Base-by-base conservation (phyloP, 2,113 vertebrate genomes). In the Microtus montanus region DNA sequence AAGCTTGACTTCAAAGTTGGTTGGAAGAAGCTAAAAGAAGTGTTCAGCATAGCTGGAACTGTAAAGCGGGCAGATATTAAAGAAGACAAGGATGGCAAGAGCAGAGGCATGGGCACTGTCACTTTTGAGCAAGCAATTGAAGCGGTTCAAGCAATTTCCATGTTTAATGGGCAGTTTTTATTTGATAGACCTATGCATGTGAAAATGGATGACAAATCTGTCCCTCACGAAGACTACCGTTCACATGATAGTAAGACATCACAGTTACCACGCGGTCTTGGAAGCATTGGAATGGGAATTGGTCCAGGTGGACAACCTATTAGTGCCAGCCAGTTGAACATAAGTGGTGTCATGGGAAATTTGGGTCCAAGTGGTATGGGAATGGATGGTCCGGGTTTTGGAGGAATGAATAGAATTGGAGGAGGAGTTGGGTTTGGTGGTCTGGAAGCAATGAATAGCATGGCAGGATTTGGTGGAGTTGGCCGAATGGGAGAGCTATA, bases 11-110 rank as follows among this genome's bases (percentile, higher is more conserved):
- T 99, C 97, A 99, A 99, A 98, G 99, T 99, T 98, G 99, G 99
- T 95, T 99, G 99, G 99, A 99, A 99, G 98, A 99, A 99, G 97
- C 98, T 99, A 83, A 99, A 99, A 96, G 99, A 99, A 97, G 99
- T 99, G 30, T 99, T 99, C 96, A 97, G 99, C 97, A 99, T 99
- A 98, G 99, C 99, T 64, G 99, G 99, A 63, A 98, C 98, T 63
- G 99, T 99, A 93, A 99, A 99, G 97, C 99, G 99, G 96, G 99
- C 99, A 5, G 99, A 99, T 71, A 99, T 99, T 75, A 99, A 99
- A 97, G 99, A 99, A 98, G 99, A 99, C 96, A 99, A 99, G 97
- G 99, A 99, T 26, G 99, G 99, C 95, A 99, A 99, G 97, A 99
- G 99, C 96, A 98, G 99, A 95, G 99, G 99, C 87, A 99, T 99